phyloP scores from a whole-genome alignment of 35 echinoderm and acorn worm species.

The Apostichopus parvimensis region DNA sequence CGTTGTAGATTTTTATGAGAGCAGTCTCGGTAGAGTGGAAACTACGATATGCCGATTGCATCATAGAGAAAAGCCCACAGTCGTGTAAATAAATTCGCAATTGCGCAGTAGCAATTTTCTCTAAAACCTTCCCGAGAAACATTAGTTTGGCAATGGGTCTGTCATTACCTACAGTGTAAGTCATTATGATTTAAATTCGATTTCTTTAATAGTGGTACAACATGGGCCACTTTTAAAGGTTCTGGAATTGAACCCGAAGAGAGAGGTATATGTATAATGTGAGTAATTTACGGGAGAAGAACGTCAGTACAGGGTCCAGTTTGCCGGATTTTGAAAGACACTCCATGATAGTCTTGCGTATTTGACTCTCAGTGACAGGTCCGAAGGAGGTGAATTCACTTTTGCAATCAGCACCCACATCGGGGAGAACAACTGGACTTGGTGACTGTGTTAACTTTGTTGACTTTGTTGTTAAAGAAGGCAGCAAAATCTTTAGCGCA shows the following conservation, averaged over 20 bases:
- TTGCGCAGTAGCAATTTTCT: slow-evolving; percentile 30
- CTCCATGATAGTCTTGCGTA: neutral
- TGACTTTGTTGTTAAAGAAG: no score
- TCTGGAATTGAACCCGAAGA: neutral
- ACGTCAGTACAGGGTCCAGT: slow-evolving; percentile 21
- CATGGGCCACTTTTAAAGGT: neutral
- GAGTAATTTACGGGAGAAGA: slow-evolving; percentile 10
- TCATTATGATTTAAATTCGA: slow-evolving; percentile 25
- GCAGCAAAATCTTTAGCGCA: no score
- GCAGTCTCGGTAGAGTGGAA: slow-evolving; percentile 48
- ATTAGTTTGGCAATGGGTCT: slow-evolving; percentile 67
- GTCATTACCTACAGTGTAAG: slow-evolving; percentile 48
- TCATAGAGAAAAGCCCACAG: neutral
- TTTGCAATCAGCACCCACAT: no score
- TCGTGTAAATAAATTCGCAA: neutral
- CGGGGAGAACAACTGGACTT: no score
- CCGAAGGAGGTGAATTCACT: no score
- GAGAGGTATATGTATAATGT: slow-evolving; percentile 7
- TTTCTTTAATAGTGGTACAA: slow-evolving; percentile 65
- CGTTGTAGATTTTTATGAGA: slow-evolving; percentile 47
- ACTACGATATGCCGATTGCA: slow-evolving; percentile 57
- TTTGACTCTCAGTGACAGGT: neutral
- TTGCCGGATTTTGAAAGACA: neutral
- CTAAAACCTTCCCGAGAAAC: slow-evolving; percentile 62
- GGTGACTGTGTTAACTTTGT: no score